Evolutionary conservation across 1,140 invertebrate genomes (phyloP), one percentile per base, ranked within the genome.

Genomic region (Drosophila ananassae): DNA sequence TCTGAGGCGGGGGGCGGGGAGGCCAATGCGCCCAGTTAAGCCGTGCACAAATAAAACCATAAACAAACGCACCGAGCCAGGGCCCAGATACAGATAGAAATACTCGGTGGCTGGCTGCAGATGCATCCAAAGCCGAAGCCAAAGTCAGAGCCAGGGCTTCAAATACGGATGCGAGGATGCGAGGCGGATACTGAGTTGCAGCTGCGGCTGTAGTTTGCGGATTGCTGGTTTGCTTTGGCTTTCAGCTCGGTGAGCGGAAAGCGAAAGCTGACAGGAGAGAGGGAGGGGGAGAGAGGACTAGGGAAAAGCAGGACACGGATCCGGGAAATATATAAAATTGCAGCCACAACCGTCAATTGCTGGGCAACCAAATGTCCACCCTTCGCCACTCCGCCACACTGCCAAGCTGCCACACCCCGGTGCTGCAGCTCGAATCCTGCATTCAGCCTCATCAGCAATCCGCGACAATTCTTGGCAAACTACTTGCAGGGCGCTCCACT

Each of bases 391-490:
- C 34, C n/a, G 6, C 24, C 24, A n/a, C 9, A 17, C 28, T 51
- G n/a, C 25, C 13, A 52, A 3, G 6, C 17, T 12, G 56, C 47
- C 21, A 47, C 44, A 57, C 25, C 46, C 58, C 4, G 44, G 39
- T 32, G 47, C 32, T 13, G n/a, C 21, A 30, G 6, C 12, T 25
- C 21, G 3, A 12, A 44, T 44, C 71, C 48, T 24, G 17, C 61
- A 67, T 41, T 41, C 48, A 41, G 76, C 66, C 78, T 80, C 81
- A 85, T 73, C 79, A 85, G 78, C 61, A 58, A 77, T 83, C 73
- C 83, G 82, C 82, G 82, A 89, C 82, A 82, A 89, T 87, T 79
- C 82, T 85, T 85, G 78, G 78, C 77, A 68, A 80, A 78, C 82
- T 69, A 73, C 75, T 89, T 82, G 66, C 61, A 62, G 64, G 48